These are phyloP conservation scores for Drosophila anceps DNA, from an alignment of 2,888 invertebrate species.

Conservation along the genomic window DNA sequence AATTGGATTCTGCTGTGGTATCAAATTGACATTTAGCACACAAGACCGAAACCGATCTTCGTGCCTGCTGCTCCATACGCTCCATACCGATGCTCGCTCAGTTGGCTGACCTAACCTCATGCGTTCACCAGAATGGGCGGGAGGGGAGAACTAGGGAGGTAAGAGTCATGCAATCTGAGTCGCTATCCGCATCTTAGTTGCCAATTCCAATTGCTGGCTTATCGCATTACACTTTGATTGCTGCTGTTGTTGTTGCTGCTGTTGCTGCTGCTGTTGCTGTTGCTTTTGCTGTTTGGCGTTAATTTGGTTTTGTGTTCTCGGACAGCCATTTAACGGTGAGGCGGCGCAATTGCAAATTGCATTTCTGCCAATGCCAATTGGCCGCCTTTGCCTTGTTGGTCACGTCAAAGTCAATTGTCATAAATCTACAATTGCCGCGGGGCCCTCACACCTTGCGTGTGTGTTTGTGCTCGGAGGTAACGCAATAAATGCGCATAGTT, in stretches of 20 bases:
- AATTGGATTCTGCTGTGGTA: conserved; percentile 72
- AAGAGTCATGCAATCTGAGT: conserved; percentile 26
- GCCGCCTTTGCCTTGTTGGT: conserved; percentile 40
- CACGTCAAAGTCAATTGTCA: conserved; percentile 68
- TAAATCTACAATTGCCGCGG: conserved; percentile 65
- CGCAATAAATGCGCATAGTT: conserved; percentile 52
- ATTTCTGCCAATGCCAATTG: conserved; percentile 50
- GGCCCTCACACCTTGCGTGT: conserved; percentile 49
- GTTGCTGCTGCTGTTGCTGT: conserved; percentile 33
- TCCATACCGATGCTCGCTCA: conserved; percentile 33
- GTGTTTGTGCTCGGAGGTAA: conserved; percentile 15
- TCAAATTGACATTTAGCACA: conserved; percentile 81
- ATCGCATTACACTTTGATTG: conserved; percentile 73
- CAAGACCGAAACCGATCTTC: conserved; percentile 42
- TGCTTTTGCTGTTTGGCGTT: conserved; percentile 59
- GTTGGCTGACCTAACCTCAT: conserved; percentile 73
- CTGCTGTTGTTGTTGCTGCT: conserved; percentile 42
- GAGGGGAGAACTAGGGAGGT: too few species aligned
- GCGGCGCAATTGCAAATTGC: conserved; percentile 75
- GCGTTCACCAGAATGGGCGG: conserved; percentile 38
- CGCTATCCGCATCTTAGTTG: conserved; percentile 48
- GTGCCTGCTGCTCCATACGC: conserved; percentile 22
- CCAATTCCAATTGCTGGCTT: conserved; percentile 66
- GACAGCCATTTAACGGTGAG: conserved; percentile 73
- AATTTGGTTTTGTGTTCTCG: conserved; percentile 76